Conservation (phyloP, 2,113 vertebrate species). For the Oncorhynchus kisutch region DNA sequence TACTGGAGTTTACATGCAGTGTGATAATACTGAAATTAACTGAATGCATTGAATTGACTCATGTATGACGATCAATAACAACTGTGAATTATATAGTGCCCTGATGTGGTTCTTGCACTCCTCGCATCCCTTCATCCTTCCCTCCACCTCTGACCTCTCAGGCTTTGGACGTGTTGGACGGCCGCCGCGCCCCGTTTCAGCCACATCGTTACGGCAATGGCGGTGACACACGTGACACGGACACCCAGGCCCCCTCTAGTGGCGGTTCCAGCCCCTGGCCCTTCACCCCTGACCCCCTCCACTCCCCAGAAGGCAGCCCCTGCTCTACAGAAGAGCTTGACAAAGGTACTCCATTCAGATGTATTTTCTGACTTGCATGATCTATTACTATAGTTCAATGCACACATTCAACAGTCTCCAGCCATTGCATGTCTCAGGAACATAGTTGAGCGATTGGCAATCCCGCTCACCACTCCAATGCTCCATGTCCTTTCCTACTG, state of each 20-base stretch:
- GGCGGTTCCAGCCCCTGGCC: slow-evolving; percentile 85
- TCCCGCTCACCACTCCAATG: no score
- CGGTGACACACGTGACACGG: slow-evolving; percentile 82
- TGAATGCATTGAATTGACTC: not conserved
- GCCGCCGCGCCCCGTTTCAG: slow-evolving; percentile 86
- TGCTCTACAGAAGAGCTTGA: slow-evolving; percentile 89
- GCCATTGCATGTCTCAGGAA: no score
- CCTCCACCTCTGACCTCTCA: slow-evolving; percentile 57
- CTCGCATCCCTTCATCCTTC: slow-evolving; percentile 1
- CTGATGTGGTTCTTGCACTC: not conserved
- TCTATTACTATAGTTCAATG: no score
- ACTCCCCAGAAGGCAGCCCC: slow-evolving; percentile 87
- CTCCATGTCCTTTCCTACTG: no score
- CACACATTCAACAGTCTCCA: no score
- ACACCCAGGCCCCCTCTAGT: slow-evolving; percentile 90
- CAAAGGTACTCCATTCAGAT: slow-evolving; percentile 77
- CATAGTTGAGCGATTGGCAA: no score
- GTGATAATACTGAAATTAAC: no score
- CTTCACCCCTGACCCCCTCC: slow-evolving; percentile 80
- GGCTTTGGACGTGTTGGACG: slow-evolving; percentile 87
- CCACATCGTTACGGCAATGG: slow-evolving; percentile 81
- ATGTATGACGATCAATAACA: not conserved
- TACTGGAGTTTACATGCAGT: not conserved
- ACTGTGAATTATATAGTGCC: not conserved
- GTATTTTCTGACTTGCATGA: no score